A percentile compares a stretch with the other conserved stretches of the same genome.
Conservation (phyloP, 2,888 invertebrate genomes). For the Drosophila multiciliata region DNA sequence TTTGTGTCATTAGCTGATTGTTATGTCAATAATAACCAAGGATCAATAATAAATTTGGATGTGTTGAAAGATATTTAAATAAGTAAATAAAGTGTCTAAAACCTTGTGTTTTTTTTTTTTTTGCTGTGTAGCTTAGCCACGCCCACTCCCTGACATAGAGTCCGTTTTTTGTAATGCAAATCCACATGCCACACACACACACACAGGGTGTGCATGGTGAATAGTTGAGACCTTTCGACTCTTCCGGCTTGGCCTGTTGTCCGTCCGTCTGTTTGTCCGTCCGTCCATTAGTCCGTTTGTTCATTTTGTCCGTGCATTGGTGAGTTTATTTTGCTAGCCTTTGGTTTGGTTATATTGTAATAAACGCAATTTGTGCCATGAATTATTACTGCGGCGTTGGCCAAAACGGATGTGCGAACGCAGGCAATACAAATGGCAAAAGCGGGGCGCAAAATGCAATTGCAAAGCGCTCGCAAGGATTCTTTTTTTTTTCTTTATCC, state of each 20-base stretch:
- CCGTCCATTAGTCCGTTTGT: neutral
- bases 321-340: constrained; percentile 32
- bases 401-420: constrained; percentile 66
- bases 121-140: neutral
- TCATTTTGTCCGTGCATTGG: neutral
- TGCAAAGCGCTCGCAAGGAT: constrained; percentile 32
- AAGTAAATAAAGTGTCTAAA: neutral
- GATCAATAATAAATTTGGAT: neutral
- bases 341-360: constrained; percentile 68
- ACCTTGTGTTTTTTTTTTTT: neutral
- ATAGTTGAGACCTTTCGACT: constrained; percentile 17
- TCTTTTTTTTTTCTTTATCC: neutral
- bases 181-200: constrained; percentile 29
- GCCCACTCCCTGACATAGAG: neutral
- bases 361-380: constrained; percentile 81
- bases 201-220: constrained; percentile 26
- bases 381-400: constrained; percentile 79
- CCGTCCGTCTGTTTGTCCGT: neutral
- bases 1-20: neutral
- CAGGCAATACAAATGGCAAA: constrained; percentile 51
- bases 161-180: constrained; percentile 61
- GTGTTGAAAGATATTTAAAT: neutral
- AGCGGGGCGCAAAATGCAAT: constrained; percentile 31
- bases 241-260: constrained; percentile 17
- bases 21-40: neutral